Evolutionary conservation across 2,113 vertebrate species (phyloP).

Genomic region (Pteropus alecto): DNA sequence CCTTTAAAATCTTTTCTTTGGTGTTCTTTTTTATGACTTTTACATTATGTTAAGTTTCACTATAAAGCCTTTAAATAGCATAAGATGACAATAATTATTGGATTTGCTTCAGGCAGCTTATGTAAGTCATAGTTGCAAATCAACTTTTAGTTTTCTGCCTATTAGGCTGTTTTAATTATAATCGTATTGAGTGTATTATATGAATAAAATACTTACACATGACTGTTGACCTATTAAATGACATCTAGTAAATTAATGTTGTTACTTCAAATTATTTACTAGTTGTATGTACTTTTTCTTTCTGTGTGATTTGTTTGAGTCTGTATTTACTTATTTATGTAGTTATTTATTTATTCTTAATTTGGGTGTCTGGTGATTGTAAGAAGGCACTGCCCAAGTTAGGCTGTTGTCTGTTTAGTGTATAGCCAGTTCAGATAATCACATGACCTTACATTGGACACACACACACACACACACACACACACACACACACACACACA

Average conservation of each 20-base stretch:
- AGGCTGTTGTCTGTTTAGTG: not conserved
- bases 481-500: too few species aligned
- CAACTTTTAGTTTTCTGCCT: not conserved
- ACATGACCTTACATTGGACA: not conserved
- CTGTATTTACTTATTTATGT: not conserved
- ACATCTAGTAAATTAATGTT: conserved; percentile 5
- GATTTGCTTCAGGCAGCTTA: not conserved
- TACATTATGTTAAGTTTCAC: not conserved
- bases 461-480: too few species aligned
- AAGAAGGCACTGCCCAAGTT: not conserved
- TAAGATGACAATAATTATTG: not conserved
- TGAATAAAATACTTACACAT: not conserved
- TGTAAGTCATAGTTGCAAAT: not conserved
- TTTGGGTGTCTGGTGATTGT: not conserved
- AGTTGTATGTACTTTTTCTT: not conserved
- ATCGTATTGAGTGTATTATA: not conserved
- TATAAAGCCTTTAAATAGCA: not conserved
- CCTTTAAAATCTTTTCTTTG: not conserved
- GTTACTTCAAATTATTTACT: not conserved
- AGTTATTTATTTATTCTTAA: not conserved
- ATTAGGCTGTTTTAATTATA: not conserved
- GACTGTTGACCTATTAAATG: not conserved
- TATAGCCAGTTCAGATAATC: not conserved
- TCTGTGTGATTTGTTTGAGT: not conserved
- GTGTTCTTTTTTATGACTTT: not conserved